A percentile compares a stretch with the other conserved stretches of the same genome.
Conservation (phyloP, 1,140 invertebrate species). For the Palaemon carinicauda region DNA sequence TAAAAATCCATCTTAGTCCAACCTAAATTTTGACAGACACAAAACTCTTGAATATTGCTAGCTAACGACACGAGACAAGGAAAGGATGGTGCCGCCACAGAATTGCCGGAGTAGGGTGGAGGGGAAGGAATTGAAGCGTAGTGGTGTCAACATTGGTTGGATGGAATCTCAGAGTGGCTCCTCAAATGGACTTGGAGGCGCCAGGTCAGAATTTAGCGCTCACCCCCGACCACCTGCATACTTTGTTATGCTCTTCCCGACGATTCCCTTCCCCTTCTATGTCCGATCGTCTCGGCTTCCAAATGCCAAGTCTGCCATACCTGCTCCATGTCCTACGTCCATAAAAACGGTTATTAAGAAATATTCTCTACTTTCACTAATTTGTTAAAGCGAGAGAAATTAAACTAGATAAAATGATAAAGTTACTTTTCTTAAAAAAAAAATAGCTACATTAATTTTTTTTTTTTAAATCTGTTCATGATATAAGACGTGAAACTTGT, state of each 20-base stretch:
- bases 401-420: too few relatives aligned
- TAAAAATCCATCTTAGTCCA: not conserved
- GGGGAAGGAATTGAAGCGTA: not conserved
- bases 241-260: slow-evolving; percentile 6
- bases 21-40: not conserved
- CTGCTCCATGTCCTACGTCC: too few relatives aligned
- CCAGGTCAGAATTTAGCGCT: not conserved
- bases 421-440: too few relatives aligned
- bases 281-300: not conserved
- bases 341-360: too few relatives aligned
- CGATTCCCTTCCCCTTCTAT: not conserved
- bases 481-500: too few relatives aligned
- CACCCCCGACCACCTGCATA: not conserved
- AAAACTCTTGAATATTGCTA: too few relatives aligned
- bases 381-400: too few relatives aligned
- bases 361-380: too few relatives aligned
- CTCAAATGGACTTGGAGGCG: slow-evolving; percentile 45
- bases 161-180: slow-evolving; percentile 41
- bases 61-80: not conserved
- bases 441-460: too few relatives aligned
- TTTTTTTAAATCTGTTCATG: too few relatives aligned
- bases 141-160: slow-evolving; percentile 46
- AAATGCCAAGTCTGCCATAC: too few relatives aligned
- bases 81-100: not conserved
- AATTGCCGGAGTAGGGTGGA: not conserved